Evolutionary conservation across 1,140 invertebrate species (phyloP), one percentile per base, ranked within the genome.

Genomic region (Cherax destructor): DNA sequence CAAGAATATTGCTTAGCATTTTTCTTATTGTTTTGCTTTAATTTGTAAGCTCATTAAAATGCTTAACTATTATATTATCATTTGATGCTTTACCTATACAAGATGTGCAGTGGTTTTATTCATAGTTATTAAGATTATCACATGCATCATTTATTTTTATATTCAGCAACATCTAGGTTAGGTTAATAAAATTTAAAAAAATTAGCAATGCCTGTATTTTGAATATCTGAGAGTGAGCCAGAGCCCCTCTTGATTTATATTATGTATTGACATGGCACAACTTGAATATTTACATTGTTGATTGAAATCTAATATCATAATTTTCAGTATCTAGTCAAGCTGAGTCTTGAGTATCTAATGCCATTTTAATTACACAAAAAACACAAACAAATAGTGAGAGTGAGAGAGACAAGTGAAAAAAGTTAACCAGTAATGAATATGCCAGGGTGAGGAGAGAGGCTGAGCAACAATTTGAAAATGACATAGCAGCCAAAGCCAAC

Each of bases 171-270:
- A 74, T 24, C 4, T 9, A 74, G 7, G n/a, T 6, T 74, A 74
- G 69, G 0, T 7, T 74, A 16, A 30, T 74, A 10, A 18, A 69
- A 21, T 13, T 69, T 41, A 74, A 74, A 74, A 74, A 74, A 1
- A 30, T 30, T 7, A 74, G 24, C 18, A 21, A 18, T 21, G 30
- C 6, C 24, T 18, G 21, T 18, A 24, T 74, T 24, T 30, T 74
- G 9, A 74, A 74, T 74, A 24, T 30, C 7, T 74, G 69, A 74
- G 69, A 74, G 69, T 74, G 69, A 74, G 69, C 69, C 69, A 74
- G 69, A 30, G 69, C 69, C 69, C 69, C 24, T 74, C n/a, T 65
- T 65, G 6, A 18, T 74, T 30, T 74, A 74, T 74, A 74, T 21
- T 74, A 41, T 41, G 30, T 41, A 74, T 10, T 74, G 69, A 74